Evolutionary conservation across 2,113 vertebrate species (phyloP), one percentile per base, ranked within the genome.

Genomic region (Megaleporinus macrocephalus): DNA sequence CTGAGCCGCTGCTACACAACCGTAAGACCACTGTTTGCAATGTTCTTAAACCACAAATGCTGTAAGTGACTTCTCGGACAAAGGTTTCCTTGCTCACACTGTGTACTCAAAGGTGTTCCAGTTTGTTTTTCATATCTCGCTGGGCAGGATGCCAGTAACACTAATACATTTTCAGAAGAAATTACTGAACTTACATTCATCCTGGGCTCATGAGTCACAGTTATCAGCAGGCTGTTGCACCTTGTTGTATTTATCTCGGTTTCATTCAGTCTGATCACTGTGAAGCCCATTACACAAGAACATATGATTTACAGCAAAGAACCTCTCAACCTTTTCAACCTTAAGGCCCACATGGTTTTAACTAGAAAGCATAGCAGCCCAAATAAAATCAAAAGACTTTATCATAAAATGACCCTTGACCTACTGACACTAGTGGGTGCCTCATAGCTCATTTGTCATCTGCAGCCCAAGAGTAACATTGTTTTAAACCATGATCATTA

Each of bases 111-210:
- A 63, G 73, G 68, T 81, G 74, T 65, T 75, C 74, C 57, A 63
- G 36, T 81, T 77, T 73, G 69, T 72, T 78, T 63, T 61, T 44
- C 61, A 24, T 78, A 62, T 85, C 68, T 59, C 75, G 41, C 0
- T 73, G 74, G 18, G 74, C 36, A 73, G 47, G 61, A 47, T 68
- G 26, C 36, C 36, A 26, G 59, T 73, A 44, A 71, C 24, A 55
- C 27, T 20, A 49, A 36, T 65, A 76, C 24, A 29, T 61, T 18
- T 76, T 41, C 36, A 69, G 74, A 68, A 44, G 61, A 71, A 41
- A 75, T 24, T 20, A 44, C 68, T 41, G 24, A 55, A 24, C 27
- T 51, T 27, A n/a, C 26, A 71, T 77, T 49, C 22, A 49, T 61
- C 15, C 14, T 18, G 1, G 15, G 9, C 53, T 71, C 51, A 76